These are phyloP conservation scores for Anastrepha ludens DNA, from an alignment of 1,140 invertebrate species.

Conservation along the genomic window DNA sequence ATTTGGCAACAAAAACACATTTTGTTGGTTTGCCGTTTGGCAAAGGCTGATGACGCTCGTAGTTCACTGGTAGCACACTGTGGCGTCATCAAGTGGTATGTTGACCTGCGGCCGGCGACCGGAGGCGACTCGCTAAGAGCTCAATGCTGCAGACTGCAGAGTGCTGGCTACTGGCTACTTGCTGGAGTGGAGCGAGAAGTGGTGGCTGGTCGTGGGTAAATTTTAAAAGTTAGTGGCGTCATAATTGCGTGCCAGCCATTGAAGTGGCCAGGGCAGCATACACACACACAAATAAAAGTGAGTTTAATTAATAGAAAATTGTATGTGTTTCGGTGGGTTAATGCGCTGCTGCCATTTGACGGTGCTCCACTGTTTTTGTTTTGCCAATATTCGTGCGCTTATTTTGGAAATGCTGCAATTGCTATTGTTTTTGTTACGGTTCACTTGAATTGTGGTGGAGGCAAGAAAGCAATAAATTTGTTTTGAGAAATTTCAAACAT, in stretches of 20 bases:
- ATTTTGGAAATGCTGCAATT: neutral
- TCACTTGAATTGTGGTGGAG: neutral
- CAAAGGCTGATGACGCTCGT: neutral
- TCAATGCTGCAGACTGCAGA: neutral
- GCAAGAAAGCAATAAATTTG: neutral
- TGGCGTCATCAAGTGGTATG: constrained; percentile 41
- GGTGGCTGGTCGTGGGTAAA: neutral
- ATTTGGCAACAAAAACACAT: neutral
- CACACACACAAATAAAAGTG: neutral
- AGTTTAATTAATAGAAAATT: constrained; percentile 1
- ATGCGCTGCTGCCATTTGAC: neutral
- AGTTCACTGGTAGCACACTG: neutral
- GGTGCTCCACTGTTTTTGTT: neutral
- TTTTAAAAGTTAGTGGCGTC: neutral
- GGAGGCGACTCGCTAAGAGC: neutral
- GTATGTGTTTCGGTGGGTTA: neutral
- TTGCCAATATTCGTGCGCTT: neutral
- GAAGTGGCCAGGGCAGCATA: neutral
- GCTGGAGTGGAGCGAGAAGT: neutral
- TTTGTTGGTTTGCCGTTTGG: neutral
- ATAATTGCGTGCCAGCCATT: constrained; percentile 31
- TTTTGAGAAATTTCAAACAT: neutral
- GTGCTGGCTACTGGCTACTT: neutral
- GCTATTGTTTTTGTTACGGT: neutral
- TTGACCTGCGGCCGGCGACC: neutral